Base-by-base conservation (phyloP, 2,888 invertebrate species). In the Pilophorus perplexus region DNA sequence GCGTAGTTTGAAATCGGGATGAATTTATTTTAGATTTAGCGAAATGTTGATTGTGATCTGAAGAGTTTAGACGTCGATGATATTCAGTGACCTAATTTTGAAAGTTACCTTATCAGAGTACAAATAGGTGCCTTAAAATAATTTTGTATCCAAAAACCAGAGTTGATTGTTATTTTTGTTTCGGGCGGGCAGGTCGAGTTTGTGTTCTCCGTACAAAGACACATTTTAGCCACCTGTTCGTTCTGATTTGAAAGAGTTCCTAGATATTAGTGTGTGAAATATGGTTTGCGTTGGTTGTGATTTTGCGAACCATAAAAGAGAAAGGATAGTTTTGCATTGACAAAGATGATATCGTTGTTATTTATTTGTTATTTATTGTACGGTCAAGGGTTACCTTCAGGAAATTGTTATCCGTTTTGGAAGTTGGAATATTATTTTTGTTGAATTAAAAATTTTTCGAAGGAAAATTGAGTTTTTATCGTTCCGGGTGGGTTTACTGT, bases 51-150 rank as follows among this genome's bases (percentile, higher is more conserved):
- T n/a, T n/a, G n/a, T n/a, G n/a, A n/a, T n/a, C n/a, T n/a, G n/a
- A n/a, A n/a, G n/a, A n/a, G n/a, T n/a, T n/a, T n/a, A n/a, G n/a
- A n/a, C n/a, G n/a, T n/a, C n/a, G n/a, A n/a, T n/a, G n/a, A n/a
- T n/a, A n/a, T n/a, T n/a, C n/a, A n/a, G n/a, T n/a, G n/a, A n/a
- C 33, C 6, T 12, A 8, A 33, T 48, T 28, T 52, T 27, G 28
- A 42, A 59, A 59, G 59, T 59, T 59, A 59, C 59, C 59, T 59
- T 59, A 59, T 59, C 59, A 59, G 42, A 59, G 59, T 59, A 59
- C 59, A 59, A 59, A 59, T 59, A 59, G 59, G 59, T 59, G 59
- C 59, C 59, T 59, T 59, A 59, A 42, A 23, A 33, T n/a, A n/a
- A 18, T 42, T 42, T 42, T 18, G n/a, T 18, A 42, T 18, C 3